Conservation (phyloP, 2,888 invertebrate genomes). For the Atrina japonica region DNA sequence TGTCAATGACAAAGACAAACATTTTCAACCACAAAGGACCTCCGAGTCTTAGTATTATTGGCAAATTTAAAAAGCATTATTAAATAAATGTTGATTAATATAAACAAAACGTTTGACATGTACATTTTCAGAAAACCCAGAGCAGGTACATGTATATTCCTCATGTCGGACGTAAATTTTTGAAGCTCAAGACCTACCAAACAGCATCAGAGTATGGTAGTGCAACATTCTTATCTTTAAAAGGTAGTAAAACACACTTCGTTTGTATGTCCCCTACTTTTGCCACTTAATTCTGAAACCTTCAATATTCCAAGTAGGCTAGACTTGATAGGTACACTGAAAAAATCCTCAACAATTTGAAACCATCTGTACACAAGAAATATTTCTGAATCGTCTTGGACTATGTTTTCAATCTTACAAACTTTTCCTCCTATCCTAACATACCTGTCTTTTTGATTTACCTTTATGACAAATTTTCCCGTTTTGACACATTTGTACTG, state of each 20-base stretch:
- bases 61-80: too few species aligned
- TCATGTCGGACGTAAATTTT: too few species aligned
- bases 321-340: constrained; percentile 19
- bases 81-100: too few species aligned
- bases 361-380: constrained; percentile 8
- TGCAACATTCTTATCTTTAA: constrained; percentile 13
- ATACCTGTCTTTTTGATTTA: constrained; percentile 8
- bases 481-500: constrained; percentile 1
- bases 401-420: constrained; percentile 15
- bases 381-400: constrained; percentile 3
- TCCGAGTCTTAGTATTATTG: too few species aligned
- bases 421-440: constrained; percentile 6
- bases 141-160: too few species aligned
- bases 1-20: too few species aligned
- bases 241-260: constrained; percentile 42
- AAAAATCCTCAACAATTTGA: constrained; percentile 2
- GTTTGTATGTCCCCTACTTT: constrained; percentile 26
- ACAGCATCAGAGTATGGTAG: constrained; percentile 23
- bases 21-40: too few species aligned
- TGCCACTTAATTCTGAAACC: constrained; percentile 22
- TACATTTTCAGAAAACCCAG: too few species aligned
- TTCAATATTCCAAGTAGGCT: constrained; percentile 21
- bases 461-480: not conserved
- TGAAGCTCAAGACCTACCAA: constrained; percentile 22
- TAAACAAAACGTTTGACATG: too few species aligned